Conservation (phyloP, 2,113 vertebrate genomes). For the Andinoacara biseriatus region DNA sequence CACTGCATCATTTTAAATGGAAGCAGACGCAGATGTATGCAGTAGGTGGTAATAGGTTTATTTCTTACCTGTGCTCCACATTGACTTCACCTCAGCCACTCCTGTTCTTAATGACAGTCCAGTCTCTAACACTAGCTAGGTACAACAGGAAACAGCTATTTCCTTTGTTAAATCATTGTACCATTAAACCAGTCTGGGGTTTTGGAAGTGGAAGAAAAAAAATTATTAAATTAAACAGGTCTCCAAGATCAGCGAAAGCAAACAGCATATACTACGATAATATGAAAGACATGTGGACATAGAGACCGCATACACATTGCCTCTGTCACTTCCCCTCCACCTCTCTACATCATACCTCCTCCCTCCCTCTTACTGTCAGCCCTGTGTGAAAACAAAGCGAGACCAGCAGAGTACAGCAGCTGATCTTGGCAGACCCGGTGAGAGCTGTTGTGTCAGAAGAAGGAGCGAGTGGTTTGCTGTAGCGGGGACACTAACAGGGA, state of each 20-base stretch:
- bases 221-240: not conserved
- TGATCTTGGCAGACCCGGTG: conserved; percentile 61
- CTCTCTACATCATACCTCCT: conserved; percentile 46
- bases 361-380: conserved; percentile 54
- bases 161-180: conserved; percentile 49
- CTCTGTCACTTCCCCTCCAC: conserved; percentile 53
- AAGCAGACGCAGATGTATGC: not conserved
- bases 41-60: not conserved
- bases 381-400: conserved; percentile 74
- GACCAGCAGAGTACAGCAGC: conserved; percentile 71
- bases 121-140: conserved; percentile 24
- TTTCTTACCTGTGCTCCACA: conserved; percentile 82
- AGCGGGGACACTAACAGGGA: not conserved
- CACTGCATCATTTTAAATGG: not conserved
- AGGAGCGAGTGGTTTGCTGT: not conserved
- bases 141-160: conserved; percentile 13
- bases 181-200: conserved; percentile 26
- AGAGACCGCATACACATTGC: conserved; percentile 36
- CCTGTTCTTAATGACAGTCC: conserved; percentile 34
- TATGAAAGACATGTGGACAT: conserved; percentile 48
- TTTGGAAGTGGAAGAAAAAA: conserved; percentile 36
- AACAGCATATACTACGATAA: conserved; percentile 33
- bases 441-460: conserved; percentile 57
- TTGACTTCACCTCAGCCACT: conserved; percentile 51
- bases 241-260: conserved; percentile 20